These are phyloP conservation scores for Athene cunicularia DNA, from an alignment of 2,113 vertebrate species.

Conservation along the genomic window DNA sequence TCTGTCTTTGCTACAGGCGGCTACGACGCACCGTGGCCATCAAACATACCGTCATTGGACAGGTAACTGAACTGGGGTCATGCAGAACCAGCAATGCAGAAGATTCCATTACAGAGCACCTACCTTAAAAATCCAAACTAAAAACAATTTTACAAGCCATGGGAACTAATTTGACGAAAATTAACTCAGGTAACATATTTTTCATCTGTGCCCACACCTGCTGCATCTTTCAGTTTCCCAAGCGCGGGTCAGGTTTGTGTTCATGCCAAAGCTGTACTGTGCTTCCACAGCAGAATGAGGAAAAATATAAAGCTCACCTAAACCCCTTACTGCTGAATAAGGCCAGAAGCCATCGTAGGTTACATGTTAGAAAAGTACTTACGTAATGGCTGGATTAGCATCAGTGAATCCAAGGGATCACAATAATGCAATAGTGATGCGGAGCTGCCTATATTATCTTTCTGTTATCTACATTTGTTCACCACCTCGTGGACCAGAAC, in stretches of 20 bases:
- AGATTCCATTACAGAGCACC: neutral
- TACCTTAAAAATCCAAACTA: neutral
- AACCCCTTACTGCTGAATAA: neutral
- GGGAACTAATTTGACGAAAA: neutral
- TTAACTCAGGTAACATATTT: neutral
- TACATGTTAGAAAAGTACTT: too few species aligned
- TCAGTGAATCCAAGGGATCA: neutral
- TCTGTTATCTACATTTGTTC: neutral
- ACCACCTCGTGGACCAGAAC: neutral
- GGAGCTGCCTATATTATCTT: neutral
- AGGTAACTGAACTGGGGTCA: constrained; percentile 8
- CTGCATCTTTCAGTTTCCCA: neutral
- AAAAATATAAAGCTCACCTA: neutral
- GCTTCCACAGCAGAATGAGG: neutral
- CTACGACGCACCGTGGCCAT: constrained; percentile 36
- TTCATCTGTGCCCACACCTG: neutral
- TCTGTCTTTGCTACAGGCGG: neutral
- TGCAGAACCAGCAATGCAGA: neutral
- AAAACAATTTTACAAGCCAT: neutral
- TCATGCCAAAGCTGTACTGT: neutral
- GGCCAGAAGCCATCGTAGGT: neutral
- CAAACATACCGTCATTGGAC: neutral
- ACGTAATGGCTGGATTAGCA: neutral
- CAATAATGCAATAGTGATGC: neutral
- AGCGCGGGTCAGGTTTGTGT: neutral